Conservation (phyloP, 2,797 vertebrate species). For the Smutsia temminckii region DNA sequence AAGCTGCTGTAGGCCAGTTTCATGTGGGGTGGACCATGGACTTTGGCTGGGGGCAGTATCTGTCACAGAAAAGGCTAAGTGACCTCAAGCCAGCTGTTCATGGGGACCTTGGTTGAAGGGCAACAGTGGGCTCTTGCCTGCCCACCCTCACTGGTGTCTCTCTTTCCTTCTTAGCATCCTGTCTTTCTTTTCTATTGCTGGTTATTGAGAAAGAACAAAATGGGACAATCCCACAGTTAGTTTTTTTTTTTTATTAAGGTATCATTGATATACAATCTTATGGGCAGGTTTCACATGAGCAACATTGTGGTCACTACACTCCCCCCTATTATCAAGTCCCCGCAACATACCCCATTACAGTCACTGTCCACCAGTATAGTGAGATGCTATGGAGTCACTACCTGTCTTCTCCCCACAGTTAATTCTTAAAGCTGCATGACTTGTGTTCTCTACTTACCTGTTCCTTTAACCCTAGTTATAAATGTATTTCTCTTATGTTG, state of each 20-base stretch:
- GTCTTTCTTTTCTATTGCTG: background rate
- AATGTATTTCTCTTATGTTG: background rate
- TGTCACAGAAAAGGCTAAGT: background rate
- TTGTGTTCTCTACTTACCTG: background rate
- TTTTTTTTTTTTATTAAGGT: background rate
- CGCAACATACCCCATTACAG: no score
- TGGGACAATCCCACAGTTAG: background rate
- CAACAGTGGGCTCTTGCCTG: background rate
- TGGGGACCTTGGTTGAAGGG: background rate
- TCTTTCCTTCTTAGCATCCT: background rate
- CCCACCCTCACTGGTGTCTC: background rate
- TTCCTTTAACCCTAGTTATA: background rate
- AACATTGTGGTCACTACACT: no score
- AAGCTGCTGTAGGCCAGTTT: background rate
- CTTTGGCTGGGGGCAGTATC: background rate
- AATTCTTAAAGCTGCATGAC: background rate
- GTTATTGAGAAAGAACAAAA: slow-evolving; percentile 34
- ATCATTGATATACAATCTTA: no score
- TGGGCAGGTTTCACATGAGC: no score
- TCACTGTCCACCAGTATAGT: no score
- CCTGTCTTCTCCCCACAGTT: background rate
- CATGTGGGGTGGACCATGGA: background rate
- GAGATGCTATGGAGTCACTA: no score
- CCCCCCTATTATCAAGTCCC: no score
- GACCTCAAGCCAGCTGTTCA: background rate